Evolutionary conservation across 30 jellyfish, hydroid and myxozoan species (phyloP), one percentile per base, ranked within the genome.

Genomic region (Morbakka virulenta): DNA sequence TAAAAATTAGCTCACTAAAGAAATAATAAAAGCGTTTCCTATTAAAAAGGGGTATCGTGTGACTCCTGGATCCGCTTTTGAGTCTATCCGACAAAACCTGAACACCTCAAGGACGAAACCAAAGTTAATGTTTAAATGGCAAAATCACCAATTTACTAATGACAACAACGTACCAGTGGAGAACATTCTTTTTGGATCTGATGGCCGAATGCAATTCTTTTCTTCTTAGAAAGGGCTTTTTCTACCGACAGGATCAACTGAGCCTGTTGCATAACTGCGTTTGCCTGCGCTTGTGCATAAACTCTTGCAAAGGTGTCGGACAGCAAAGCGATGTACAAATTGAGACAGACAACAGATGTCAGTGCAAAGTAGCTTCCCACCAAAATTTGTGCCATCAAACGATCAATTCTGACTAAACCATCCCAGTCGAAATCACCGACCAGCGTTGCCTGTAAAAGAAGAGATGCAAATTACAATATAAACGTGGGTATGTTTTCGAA

Each of bases 181-280:
- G 95, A 84, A 61, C 99, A 93, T 25, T 86, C 94, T 31, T 87
- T 80, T 50, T 93, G 87, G 91, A 93, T 74, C 83, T 78, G 63
- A 65, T 93, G 99, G 2, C 99, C 99, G 67, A 93, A 93, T 48
- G 86, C 81, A 47, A 84, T 68, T 35, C 77, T 86, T 72, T 72
- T 86, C 85, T 64, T 67, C 80, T 87, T 87, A 1, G 93, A 62
- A 14, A 93, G 83, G 6, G 94, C 76, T 70, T 79, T 82, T 64
- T 93, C 99, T 9, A 93, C 84, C 64, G 75, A 13, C 65, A 85
- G 52, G 30, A 91, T 91, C 62, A 93, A 71, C 30, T 91, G 96
- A 4, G 98, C 98, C 47, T 91, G 98, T 50, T 91, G 98, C 98
- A 91, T 91, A 52, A 91, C 98, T 17, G 98, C 98, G 52, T 91